Base-by-base conservation (phyloP, 2,113 vertebrate genomes). In the Dicrurus megarhynchus region DNA sequence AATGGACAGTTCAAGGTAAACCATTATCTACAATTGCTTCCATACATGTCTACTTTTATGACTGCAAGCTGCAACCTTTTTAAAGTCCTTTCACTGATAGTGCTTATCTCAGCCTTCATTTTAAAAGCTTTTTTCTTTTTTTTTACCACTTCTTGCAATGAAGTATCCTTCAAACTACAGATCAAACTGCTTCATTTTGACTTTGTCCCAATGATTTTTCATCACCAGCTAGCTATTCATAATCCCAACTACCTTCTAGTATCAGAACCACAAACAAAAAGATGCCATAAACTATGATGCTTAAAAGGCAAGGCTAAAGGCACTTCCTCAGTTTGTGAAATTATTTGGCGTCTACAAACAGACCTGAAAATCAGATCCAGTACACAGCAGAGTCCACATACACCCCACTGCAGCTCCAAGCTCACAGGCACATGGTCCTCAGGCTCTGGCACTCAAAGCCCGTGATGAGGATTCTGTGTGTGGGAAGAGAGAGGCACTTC, bases 1-100 rank as follows among this genome's bases (percentile, higher is more conserved):
- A 95, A 95, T 68, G 15, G 55, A 86, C 37, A 64, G 69, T 69
- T 93, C 73, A 95, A 93, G 76, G 93, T 85, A 95, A 89, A 95
- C 56, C 17, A 76, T 70, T 86, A 92, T 87, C 93, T 87, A 59
- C 28, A 84, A 57, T 11, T 23, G 2, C 69, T 94, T 92, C 65
- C 65, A 61, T 41, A 64, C 41, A 53, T 6, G 16, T 56, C 37
- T 92, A 84, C 89, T 77, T 92, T 96, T 92, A 94, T 7, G 64
- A 92, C 61, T 92, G 47, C 68, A 89, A 42, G 60, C 56, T 87
- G 74, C 69, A 94, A 87, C 65, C 33, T 82, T 89, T 92, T 61
- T 81, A 76, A 90, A 68, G 80, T 81, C 41, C 37, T 87, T 93
- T 87, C 69, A 94, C 61, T 47, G 93, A 95, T 9, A 95, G 73